These are phyloP conservation scores for Palaemon carinicauda DNA, from an alignment of 1,140 invertebrate genomes.

Conservation along the genomic window DNA sequence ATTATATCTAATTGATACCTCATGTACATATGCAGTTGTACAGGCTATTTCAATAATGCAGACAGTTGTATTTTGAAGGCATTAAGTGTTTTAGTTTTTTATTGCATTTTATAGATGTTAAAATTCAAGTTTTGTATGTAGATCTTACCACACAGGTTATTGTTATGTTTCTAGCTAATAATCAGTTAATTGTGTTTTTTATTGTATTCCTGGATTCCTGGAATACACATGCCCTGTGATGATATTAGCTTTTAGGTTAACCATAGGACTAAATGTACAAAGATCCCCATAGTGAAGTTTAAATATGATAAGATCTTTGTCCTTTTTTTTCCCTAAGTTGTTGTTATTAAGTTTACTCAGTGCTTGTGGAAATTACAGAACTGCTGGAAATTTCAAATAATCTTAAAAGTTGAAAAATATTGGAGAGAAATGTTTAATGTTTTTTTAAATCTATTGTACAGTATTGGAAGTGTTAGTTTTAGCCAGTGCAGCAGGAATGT, in stretches of 20 bases:
- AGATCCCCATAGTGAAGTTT: constrained; percentile 19
- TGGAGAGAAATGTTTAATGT: too few species aligned
- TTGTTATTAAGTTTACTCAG: neutral
- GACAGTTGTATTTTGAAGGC: constrained; percentile 24
- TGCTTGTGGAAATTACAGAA: neutral
- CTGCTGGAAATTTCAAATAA: too few species aligned
- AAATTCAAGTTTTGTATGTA: constrained; percentile 23
- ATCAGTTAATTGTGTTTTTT: constrained; percentile 31
- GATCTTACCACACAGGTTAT: constrained; percentile 14
- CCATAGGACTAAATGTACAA: constrained; percentile 35
- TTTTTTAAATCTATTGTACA: too few species aligned
- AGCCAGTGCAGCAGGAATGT: too few species aligned
- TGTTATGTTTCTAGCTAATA: constrained; percentile 21
- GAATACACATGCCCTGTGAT: constrained; percentile 37
- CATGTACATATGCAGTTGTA: constrained; percentile 30
- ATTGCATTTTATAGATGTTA: constrained; percentile 17
- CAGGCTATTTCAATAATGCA: constrained; percentile 17
- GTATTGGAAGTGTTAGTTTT: too few species aligned
- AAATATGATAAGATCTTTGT: constrained; percentile 10
- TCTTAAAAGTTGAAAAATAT: too few species aligned
- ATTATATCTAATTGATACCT: constrained; percentile 17
- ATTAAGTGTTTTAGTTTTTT: constrained; percentile 29
- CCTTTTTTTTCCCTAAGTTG: neutral
- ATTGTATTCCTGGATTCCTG: constrained; percentile 29
- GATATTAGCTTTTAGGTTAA: constrained; percentile 26